These are phyloP conservation scores for Tachycineta bicolor DNA, from an alignment of 2,113 vertebrate genomes.

Conservation along the genomic window DNA sequence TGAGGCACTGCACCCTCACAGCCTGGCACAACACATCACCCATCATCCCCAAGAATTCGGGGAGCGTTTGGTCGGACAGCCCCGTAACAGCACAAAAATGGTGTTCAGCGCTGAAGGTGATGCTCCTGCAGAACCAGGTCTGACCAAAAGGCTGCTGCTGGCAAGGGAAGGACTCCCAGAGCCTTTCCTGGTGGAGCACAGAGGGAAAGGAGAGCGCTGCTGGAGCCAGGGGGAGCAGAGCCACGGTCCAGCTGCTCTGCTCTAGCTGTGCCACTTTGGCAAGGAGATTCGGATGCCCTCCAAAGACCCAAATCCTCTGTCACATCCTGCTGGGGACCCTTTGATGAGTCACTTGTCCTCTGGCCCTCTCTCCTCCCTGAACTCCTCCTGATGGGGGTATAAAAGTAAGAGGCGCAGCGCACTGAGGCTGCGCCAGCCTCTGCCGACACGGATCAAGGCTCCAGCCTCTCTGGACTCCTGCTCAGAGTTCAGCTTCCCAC, in stretches of 20 bases:
- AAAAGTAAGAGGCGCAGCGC: neutral
- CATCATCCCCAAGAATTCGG: neutral
- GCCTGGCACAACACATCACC: neutral
- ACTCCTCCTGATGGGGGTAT: neutral
- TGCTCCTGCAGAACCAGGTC: neutral
- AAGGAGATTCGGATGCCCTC: neutral
- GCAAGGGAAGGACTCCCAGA: neutral
- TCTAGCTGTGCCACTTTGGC: neutral
- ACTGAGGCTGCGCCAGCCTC: neutral
- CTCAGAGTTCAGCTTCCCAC: neutral
- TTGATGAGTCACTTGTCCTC: neutral
- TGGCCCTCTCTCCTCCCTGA: neutral
- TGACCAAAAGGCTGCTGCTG: neutral
- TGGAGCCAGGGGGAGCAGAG: neutral
- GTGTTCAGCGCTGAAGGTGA: too few relatives aligned
- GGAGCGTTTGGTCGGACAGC: neutral
- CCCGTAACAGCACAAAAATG: neutral
- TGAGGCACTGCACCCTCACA: neutral
- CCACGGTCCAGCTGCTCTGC: rapidly evolving
- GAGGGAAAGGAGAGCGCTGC: neutral
- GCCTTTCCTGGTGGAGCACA: neutral
- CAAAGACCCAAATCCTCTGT: rapidly evolving
- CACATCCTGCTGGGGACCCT: neutral
- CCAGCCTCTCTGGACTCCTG: neutral
- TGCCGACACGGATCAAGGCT: neutral